phyloP scores from a whole-genome alignment of 2,113 vertebrate species.

The Paedocypris sp. region DNA sequence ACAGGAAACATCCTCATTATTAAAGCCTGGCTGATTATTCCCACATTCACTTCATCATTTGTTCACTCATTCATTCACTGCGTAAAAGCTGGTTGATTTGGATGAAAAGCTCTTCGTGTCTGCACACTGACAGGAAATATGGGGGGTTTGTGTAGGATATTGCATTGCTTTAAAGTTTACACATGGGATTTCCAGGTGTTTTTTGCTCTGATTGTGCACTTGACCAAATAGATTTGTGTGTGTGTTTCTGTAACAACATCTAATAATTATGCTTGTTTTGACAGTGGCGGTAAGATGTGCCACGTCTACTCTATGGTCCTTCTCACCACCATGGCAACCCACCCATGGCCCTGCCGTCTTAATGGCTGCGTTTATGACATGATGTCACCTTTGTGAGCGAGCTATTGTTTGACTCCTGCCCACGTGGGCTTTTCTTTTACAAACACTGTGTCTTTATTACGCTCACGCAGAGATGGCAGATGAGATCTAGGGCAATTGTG shows the following conservation, averaged over 20 bases:
- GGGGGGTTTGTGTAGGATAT: neutral
- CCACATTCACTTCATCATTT: slow-evolving; percentile 48
- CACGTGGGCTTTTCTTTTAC: neutral
- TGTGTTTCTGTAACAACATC: neutral
- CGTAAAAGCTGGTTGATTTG: slow-evolving; percentile 8
- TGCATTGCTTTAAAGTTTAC: neutral
- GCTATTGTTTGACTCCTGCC: slow-evolving; percentile 17
- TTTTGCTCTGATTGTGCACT: neutral
- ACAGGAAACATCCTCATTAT: slow-evolving; percentile 68
- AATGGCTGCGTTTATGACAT: slow-evolving; percentile 27
- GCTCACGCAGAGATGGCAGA: neutral
- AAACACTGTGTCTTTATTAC: neutral
- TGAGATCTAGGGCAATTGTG: neutral
- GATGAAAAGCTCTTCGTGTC: neutral
- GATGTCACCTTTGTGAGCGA: slow-evolving; percentile 20
- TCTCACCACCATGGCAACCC: slow-evolving; percentile 12
- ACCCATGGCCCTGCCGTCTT: neutral
- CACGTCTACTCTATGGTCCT: slow-evolving; percentile 1
- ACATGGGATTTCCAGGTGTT: neutral
- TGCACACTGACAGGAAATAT: slow-evolving; percentile 4
- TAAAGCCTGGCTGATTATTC: slow-evolving; percentile 41
- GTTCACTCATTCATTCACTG: slow-evolving; percentile 7
- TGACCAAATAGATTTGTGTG: neutral
- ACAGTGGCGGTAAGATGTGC: neutral
- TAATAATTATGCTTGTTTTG: slow-evolving; percentile 11